A percentile compares a stretch with the other conserved stretches of the same genome.
Evolutionary conservation across 2,888 invertebrate species (phyloP).

Genomic region (Nudaria mundana): DNA sequence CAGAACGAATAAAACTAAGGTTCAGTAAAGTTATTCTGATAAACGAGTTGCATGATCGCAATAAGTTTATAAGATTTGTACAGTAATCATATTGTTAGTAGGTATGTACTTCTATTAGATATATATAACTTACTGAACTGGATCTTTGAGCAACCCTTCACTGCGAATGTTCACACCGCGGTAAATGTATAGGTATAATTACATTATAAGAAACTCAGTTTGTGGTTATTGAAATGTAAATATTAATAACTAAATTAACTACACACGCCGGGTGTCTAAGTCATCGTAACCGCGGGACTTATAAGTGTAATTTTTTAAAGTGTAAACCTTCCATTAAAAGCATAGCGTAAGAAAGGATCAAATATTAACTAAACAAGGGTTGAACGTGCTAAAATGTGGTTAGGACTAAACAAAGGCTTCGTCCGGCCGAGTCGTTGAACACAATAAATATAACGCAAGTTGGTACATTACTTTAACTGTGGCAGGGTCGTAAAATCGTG

Average conservation of each 20-base stretch:
- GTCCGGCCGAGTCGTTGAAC: constrained; percentile 18
- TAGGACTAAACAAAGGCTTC: constrained; percentile 19
- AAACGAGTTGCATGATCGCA: constrained; percentile 6
- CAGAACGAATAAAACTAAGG: constrained; percentile 10
- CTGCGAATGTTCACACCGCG: constrained; percentile 21
- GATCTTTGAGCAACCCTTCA: constrained; percentile 23
- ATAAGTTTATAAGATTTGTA: too few relatives aligned
- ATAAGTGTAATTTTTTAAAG: constrained; percentile 21
- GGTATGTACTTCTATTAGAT: too few relatives aligned
- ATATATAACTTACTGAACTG: constrained; percentile 22
- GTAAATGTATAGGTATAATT: constrained; percentile 29
- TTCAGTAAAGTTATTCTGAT: constrained; percentile 10
- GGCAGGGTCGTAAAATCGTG: constrained; percentile 25
- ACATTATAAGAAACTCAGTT: constrained; percentile 24
- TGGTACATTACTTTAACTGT: constrained; percentile 21
- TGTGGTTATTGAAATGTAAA: constrained; percentile 34
- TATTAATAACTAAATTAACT: constrained; percentile 28
- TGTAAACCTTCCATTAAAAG: constrained; percentile 15
- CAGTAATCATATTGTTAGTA: too few relatives aligned
- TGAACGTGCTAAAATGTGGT: constrained; percentile 11
- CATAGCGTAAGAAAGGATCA: constrained; percentile 13
- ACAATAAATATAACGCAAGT: constrained; percentile 17
- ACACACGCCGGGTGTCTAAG: constrained; percentile 29
- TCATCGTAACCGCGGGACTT: constrained; percentile 19
- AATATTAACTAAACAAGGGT: constrained; percentile 5